A percentile compares a stretch with the other conserved stretches of the same genome.
Evolutionary conservation across 1,140 invertebrate genomes (phyloP).

Genomic region (Mactra quadrangularis): DNA sequence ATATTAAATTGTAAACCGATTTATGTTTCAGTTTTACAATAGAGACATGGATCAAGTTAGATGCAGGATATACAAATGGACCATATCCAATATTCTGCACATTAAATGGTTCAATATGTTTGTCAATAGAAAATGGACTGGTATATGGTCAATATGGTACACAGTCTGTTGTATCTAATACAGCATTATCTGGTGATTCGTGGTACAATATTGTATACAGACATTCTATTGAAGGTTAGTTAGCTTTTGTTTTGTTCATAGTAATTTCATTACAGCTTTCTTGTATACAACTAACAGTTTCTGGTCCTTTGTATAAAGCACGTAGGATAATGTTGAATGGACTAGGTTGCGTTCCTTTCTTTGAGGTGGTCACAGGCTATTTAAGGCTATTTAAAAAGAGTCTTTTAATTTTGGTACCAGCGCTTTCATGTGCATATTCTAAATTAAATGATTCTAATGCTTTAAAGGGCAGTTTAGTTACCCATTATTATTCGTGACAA

Average conservation of each 20-base stretch:
- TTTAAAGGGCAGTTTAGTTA: too few species aligned
- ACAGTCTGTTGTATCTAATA: neutral
- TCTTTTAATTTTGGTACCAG: too few species aligned
- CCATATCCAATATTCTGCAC: conserved; percentile 59
- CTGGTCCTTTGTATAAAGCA: too few species aligned
- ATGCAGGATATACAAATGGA: conserved; percentile 50
- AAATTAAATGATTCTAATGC: too few species aligned
- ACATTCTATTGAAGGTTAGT: conserved; percentile 38
- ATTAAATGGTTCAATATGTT: conserved; percentile 42
- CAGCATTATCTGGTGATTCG: conserved; percentile 26
- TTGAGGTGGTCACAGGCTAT: too few species aligned
- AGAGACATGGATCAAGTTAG: conserved; percentile 51
- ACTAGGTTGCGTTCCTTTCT: too few species aligned
- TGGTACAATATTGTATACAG: conserved; percentile 54
- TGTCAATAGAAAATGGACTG: conserved; percentile 25
- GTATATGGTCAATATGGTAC: conserved; percentile 25
- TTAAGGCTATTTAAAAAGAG: too few species aligned
- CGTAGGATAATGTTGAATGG: too few species aligned
- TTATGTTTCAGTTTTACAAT: conserved; percentile 47
- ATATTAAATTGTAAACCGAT: too few species aligned
- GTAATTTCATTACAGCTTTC: neutral
- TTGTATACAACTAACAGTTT: too few species aligned
- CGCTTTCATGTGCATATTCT: too few species aligned
- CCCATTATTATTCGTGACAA: too few species aligned
- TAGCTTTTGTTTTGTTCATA: neutral